A percentile compares a stretch with the other conserved stretches of the same genome.
phyloP scores from a whole-genome alignment of 2,113 vertebrate species.

The Pholis gunnellus region DNA sequence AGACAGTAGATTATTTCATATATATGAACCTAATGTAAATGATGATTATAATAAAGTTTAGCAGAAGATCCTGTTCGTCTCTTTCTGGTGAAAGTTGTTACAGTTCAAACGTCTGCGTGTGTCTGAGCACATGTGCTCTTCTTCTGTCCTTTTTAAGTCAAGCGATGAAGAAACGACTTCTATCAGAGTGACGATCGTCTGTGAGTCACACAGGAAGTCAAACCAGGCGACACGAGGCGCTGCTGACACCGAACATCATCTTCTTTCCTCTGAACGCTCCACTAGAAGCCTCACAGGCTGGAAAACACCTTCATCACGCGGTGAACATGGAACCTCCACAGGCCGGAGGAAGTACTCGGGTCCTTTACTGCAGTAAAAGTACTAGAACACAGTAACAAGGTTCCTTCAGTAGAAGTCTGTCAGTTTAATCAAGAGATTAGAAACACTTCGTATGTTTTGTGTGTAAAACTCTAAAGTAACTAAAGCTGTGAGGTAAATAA shows the following conservation, averaged over 20 bases:
- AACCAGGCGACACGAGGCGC: background rate
- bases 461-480: no score
- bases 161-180: no score
- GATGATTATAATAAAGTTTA: no score
- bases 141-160: no score
- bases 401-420: background rate
- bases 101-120: no score
- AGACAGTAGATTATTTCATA: no score
- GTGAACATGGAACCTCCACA: background rate
- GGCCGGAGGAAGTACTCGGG: background rate
- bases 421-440: background rate
- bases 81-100: no score
- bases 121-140: no score
- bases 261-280: conserved; percentile 16
- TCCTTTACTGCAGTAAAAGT: background rate
- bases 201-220: conserved; percentile 43
- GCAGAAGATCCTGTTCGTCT: no score
- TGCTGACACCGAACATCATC: background rate
- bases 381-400: background rate
- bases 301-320: background rate
- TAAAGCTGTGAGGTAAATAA: no score
- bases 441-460: no score
- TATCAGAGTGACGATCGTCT: background rate
- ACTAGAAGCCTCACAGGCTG: background rate
- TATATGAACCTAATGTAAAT: no score